Base-by-base conservation (phyloP, 2,113 vertebrate species). In the Numida meleagris region DNA sequence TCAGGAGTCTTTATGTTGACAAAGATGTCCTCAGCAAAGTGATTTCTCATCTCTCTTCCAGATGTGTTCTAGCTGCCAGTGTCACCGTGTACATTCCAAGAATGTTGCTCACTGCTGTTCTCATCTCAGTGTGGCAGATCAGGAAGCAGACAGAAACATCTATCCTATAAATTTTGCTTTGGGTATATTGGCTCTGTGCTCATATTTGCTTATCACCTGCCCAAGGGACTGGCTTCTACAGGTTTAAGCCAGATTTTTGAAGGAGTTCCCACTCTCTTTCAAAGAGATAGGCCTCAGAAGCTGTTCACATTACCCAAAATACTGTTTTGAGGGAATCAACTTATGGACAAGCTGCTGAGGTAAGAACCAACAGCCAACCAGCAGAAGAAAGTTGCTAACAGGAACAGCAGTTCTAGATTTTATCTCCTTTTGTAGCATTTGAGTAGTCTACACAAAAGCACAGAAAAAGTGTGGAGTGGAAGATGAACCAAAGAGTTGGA, bases 91-190 rank as follows among this genome's bases (percentile, higher is more conserved):
- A 31, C 27, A 7, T 17, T n/a, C 29, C 58, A 21, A 12, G 57
- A 0, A 1, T 1, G 61, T 6, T 57, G 51, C 33, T 51, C 9
- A 1, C 57, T 72, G 33, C 23, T 20, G 55, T 58, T 36, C 48
- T 34, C 46, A 48, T 38, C 71, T 40, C 34, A 10, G 19, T 21
- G 45, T 2, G 6, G 18, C 0, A 0, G 50, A 34, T 7, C 27
- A 59, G 27, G 24, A 4, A 55, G 8, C 59, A 62, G 55, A 62
- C 46, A 42, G 23, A 57, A 67, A 27, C 8, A 63, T 14, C 17
- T 4, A 4, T 27, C 19, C 76, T 59, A 53, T 20, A n/a, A 8
- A 7, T 36, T 80, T 61, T 67, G 20, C 51, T 87, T 36, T n/a
- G 33, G 18, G 3, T 38, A 14, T 11, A 14, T 11, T 38, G 51